Evolutionary conservation across 2,888 invertebrate genomes (phyloP).

Genomic region (Siphlonurus alternatus): DNA sequence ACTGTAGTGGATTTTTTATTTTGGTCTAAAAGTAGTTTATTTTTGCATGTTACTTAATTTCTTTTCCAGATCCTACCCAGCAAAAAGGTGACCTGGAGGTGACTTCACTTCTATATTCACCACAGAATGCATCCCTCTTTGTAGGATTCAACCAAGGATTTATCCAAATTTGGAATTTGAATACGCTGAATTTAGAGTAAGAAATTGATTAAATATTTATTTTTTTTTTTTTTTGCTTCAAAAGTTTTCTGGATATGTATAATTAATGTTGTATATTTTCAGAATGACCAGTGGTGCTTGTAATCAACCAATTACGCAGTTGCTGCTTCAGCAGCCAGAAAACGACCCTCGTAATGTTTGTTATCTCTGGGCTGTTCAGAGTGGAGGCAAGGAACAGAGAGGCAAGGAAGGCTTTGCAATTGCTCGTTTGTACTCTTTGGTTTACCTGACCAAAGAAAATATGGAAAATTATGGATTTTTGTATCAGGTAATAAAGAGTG

Average conservation of each 20-base stretch:
- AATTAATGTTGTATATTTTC: too few relatives aligned
- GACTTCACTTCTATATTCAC: background rate
- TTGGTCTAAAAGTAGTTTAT: too few relatives aligned
- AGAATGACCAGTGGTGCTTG: background rate
- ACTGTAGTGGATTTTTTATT: too few relatives aligned
- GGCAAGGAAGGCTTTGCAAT: background rate
- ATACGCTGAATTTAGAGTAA: background rate
- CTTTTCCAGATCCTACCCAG: background rate
- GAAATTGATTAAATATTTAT: too few relatives aligned
- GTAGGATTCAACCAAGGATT: background rate
- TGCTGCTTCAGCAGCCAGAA: background rate
- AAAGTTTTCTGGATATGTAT: too few relatives aligned
- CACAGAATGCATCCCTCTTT: background rate
- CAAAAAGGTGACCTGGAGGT: background rate
- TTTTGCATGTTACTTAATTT: too few relatives aligned
- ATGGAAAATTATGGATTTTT: background rate
- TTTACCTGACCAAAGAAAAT: background rate
- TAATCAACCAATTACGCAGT: background rate
- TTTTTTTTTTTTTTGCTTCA: too few relatives aligned
- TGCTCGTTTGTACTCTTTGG: background rate
- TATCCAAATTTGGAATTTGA: background rate
- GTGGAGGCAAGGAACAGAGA: background rate
- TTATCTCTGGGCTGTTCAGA: background rate
- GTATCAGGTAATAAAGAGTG: too few relatives aligned
- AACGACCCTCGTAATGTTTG: background rate